Evolutionary conservation across 2,797 vertebrate species (phyloP).

Genomic region (Gambelia wislizenii): DNA sequence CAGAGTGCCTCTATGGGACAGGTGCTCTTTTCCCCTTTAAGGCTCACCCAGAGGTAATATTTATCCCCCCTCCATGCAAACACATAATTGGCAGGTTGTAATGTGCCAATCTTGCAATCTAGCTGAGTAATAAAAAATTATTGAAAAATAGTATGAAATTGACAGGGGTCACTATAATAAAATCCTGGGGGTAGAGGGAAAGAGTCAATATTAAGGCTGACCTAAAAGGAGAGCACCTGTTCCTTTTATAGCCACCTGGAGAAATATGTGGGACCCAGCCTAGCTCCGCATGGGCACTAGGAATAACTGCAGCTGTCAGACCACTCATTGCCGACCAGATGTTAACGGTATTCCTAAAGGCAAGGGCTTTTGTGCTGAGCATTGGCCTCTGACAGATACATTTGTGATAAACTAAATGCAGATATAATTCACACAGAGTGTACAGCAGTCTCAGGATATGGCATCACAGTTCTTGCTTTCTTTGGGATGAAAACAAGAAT

Average conservation of each 20-base stretch:
- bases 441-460: not conserved
- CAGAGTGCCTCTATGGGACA: not conserved
- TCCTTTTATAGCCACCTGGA: not conserved
- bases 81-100: not conserved
- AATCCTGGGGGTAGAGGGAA: not conserved
- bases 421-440: not conserved
- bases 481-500: not conserved
- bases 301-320: not conserved
- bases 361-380: not conserved
- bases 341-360: not conserved
- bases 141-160: slow-evolving; percentile 20
- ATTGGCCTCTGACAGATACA: not conserved
- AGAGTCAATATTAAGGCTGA: not conserved
- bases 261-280: not conserved
- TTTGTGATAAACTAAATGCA: not conserved
- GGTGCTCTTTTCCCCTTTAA: not conserved
- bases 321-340: not conserved
- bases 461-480: not conserved
- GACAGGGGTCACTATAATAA: not conserved
- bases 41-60: not conserved
- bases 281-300: not conserved
- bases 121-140: slow-evolving; percentile 13
- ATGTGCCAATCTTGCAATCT: not conserved
- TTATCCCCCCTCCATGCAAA: not conserved
- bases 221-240: not conserved